Conservation (phyloP, 2,113 vertebrate species). For the Dicrurus megarhynchus region DNA sequence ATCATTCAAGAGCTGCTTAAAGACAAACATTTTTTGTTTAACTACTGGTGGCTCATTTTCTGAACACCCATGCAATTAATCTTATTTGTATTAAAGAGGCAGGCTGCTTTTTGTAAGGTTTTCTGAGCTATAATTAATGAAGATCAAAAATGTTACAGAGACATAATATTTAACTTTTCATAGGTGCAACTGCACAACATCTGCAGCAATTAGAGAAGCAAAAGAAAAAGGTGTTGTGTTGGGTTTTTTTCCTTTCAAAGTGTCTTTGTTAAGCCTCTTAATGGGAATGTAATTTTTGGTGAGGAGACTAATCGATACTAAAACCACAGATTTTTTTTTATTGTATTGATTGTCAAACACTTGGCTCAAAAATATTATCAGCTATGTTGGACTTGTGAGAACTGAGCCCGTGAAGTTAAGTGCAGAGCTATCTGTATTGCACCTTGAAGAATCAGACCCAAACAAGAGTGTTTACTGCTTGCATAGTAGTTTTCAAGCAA, state of each 20-base stretch:
- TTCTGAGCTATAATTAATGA: constrained; percentile 82
- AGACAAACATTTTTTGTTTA: constrained; percentile 79
- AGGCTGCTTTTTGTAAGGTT: constrained; percentile 72
- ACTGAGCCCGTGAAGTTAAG: neutral
- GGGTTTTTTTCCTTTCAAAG: constrained; percentile 5
- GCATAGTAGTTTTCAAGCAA: neutral
- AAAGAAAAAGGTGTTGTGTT: constrained; percentile 34
- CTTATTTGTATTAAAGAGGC: constrained; percentile 79
- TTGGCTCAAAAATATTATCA: neutral
- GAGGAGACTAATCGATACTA: neutral
- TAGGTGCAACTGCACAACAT: constrained; percentile 60
- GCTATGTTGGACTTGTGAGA: neutral
- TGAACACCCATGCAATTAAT: constrained; percentile 83
- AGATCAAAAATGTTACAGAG: constrained; percentile 82
- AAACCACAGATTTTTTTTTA: neutral
- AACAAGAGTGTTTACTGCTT: neutral
- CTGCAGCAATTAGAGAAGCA: constrained; percentile 63
- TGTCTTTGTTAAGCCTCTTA: neutral
- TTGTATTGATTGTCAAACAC: neutral
- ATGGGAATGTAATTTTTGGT: neutral
- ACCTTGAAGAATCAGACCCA: neutral
- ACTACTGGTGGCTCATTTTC: constrained; percentile 81
- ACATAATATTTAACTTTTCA: constrained; percentile 73
- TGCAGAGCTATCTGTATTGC: neutral
- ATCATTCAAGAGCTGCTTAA: constrained; percentile 75